These are phyloP conservation scores for Mormoops blainvillei DNA, from an alignment of 2,113 vertebrate genomes.

Conservation along the genomic window DNA sequence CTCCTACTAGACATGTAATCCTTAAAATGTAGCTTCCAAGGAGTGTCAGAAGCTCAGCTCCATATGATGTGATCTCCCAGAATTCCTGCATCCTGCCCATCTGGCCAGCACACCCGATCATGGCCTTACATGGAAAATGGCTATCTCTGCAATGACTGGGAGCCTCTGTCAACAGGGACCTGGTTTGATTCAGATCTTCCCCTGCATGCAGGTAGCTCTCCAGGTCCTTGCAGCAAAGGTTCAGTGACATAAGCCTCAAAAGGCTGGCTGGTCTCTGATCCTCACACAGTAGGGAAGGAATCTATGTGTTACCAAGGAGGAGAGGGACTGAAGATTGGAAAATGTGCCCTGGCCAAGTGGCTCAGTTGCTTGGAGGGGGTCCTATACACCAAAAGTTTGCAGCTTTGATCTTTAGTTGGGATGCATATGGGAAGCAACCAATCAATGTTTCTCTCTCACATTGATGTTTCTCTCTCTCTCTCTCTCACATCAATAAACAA, in stretches of 20 bases:
- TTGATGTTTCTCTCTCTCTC: too few relatives aligned
- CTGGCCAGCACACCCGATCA: background rate
- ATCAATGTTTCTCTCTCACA: too few relatives aligned
- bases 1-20: background rate
- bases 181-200: background rate
- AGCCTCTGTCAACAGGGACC: background rate
- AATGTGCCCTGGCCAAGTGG: background rate
- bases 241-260: background rate
- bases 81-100: background rate
- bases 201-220: background rate
- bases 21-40: background rate
- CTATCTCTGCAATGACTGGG: background rate
- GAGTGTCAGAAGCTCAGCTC: background rate
- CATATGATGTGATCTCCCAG: background rate
- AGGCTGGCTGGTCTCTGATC: background rate
- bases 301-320: background rate
- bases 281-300: background rate
- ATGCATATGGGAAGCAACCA: too few relatives aligned
- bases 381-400: too few relatives aligned
- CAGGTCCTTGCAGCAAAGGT: background rate
- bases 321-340: background rate
- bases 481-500: too few relatives aligned
- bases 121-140: background rate
- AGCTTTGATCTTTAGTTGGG: too few relatives aligned
- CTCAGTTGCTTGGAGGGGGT: too few relatives aligned